These are phyloP conservation scores for Amphiprion percula DNA, from an alignment of 2,113 vertebrate genomes.

Conservation along the genomic window DNA sequence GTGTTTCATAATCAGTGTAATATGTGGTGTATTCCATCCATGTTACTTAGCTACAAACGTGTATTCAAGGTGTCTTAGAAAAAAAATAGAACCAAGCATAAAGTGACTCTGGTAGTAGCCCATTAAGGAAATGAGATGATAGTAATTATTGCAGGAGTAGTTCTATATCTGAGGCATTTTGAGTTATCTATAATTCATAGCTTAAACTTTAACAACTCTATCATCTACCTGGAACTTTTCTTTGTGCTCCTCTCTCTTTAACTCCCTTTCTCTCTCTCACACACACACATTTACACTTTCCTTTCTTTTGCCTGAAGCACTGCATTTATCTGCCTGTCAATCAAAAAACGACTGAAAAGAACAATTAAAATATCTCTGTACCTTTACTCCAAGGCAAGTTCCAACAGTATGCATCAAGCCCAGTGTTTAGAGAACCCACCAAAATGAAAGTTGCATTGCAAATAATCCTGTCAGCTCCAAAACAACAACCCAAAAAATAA, in stretches of 20 bases:
- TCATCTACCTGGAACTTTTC: constrained; percentile 12
- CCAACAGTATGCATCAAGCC: constrained; percentile 46
- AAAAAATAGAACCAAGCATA: too few relatives aligned
- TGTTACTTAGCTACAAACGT: too few relatives aligned
- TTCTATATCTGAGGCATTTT: background rate
- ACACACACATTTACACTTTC: constrained; percentile 2
- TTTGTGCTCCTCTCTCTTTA: constrained; percentile 7
- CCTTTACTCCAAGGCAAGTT: constrained; percentile 66
- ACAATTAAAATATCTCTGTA: constrained; percentile 64
- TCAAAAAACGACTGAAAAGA: constrained; percentile 33
- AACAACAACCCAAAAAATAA: constrained; percentile 23
- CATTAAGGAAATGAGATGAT: too few relatives aligned
- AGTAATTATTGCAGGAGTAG: too few relatives aligned
- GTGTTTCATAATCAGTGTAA: too few relatives aligned
- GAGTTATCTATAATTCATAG: constrained; percentile 15
- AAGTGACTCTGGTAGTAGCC: too few relatives aligned
- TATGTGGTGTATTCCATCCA: too few relatives aligned
- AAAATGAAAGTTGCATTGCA: constrained; percentile 35
- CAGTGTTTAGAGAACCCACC: constrained; percentile 41
- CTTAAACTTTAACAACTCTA: constrained; percentile 17
- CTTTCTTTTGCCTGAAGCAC: constrained; percentile 52
- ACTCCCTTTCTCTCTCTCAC: background rate
- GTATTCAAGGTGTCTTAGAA: too few relatives aligned
- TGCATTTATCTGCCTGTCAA: constrained; percentile 69
- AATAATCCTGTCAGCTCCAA: constrained; percentile 44